A percentile compares a stretch with the other conserved stretches of the same genome.
Conservation (phyloP, 1,140 invertebrate genomes). For the Goniozus legneri region DNA sequence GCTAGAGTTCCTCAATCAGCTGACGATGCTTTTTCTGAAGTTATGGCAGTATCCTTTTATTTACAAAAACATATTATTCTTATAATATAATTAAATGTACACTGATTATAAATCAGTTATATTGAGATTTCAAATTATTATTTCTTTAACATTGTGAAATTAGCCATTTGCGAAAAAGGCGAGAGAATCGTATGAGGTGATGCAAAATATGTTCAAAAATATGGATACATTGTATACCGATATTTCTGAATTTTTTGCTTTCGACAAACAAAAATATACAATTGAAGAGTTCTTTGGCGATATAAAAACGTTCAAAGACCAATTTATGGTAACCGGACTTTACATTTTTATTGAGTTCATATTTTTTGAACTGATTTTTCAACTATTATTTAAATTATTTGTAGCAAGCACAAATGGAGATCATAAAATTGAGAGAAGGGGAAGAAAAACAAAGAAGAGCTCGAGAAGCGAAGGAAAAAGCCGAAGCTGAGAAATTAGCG, state of each 20-base stretch:
- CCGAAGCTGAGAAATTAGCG: conserved; percentile 79
- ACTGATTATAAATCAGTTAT: too few relatives aligned
- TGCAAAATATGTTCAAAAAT: conserved; percentile 91
- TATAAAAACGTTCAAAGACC: conserved; percentile 92
- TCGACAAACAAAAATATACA: conserved; percentile 91
- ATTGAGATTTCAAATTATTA: too few relatives aligned
- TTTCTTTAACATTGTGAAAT: too few relatives aligned
- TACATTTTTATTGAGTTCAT: conserved; percentile 6
- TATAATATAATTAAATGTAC: too few relatives aligned
- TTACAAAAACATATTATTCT: too few relatives aligned
- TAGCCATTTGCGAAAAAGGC: conserved; percentile 76
- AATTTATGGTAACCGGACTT: conserved; percentile 69
- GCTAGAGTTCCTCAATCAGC: conserved; percentile 71
- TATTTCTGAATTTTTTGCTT: conserved; percentile 87
- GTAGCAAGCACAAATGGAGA: conserved; percentile 82
- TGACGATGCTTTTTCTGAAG: conserved; percentile 77
- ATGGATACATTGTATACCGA: conserved; percentile 84
- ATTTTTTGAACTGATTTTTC: background rate
- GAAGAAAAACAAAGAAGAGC: conserved; percentile 85
- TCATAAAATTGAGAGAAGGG: conserved; percentile 75
- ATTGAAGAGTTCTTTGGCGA: conserved; percentile 96
- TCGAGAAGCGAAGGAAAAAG: conserved; percentile 79
- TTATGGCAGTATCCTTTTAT: conserved; percentile 75
- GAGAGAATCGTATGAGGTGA: conserved; percentile 78
- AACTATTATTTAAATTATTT: conserved; percentile 17